Evolutionary conservation across 2,888 invertebrate genomes (phyloP), one percentile per base, ranked within the genome.

Genomic region (Atrina japonica): DNA sequence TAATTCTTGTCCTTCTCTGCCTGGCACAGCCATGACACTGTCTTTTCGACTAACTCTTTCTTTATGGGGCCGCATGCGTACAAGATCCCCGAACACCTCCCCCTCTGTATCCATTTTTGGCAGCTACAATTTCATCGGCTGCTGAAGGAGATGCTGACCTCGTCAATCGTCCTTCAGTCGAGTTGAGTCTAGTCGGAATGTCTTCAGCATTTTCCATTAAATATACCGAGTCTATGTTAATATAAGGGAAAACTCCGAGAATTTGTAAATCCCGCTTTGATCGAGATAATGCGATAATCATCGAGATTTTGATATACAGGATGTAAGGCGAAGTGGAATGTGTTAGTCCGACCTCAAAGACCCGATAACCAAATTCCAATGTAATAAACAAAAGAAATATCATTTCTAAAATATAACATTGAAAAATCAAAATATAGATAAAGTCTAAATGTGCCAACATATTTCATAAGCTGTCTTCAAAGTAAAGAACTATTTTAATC

Each of bases 1-100:
- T 5, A 92, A 86, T 43, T 84, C 74, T 70, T 88, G 88, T 2
- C 91, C 91, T 75, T 91, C 91, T 70, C 83, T 86, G 25, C 91
- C 89, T 43, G 82, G 83, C 7, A 80, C 80, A 11, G 77, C 82
- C 68, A 82, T 72, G 47, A 86, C 80, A 64, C 87, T 87, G 67
- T 83, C 80, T 68, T 83, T 82, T 18, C 85, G 70, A 29, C 58
- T 43, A 29, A 71, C 45, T 14, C 21, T 18, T 18, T 56, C 18
- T 11, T 40, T 35, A 7, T 16, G 18, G 21, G 40, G 23, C 2
- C 18, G 40, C 21, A 56, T 56, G 18, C 35, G 41, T 40, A 40
- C 40, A 11, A 23, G 35, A 40, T 27, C 30, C 25, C 35, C n/a
- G 16, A 53, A 23, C n/a, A 47, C 27, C 25, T 47, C 61, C 16